phyloP scores from a whole-genome alignment of 2,113 vertebrate species.

The Pteronura brasiliensis region DNA sequence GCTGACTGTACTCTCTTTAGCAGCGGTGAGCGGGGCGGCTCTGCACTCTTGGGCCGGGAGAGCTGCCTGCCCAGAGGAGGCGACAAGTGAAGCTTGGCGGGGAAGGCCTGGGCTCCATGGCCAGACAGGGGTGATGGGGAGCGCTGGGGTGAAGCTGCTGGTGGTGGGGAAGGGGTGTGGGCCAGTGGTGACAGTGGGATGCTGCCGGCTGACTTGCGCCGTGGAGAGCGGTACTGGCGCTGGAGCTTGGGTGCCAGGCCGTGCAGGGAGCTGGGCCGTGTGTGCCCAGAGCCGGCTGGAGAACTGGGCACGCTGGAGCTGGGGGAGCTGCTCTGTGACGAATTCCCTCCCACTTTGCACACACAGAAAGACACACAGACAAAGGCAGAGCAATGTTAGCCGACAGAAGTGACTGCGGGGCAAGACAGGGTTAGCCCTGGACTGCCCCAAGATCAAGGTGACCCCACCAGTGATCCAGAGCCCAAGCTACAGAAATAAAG shows the following conservation, averaged over 20 bases:
- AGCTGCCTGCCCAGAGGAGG: constrained; percentile 93
- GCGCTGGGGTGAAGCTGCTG: constrained; percentile 93
- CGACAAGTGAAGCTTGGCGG: constrained; percentile 94
- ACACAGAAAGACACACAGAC: background rate
- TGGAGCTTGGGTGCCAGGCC: constrained; percentile 97
- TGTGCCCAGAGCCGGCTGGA: constrained; percentile 95
- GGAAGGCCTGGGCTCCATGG: constrained; percentile 89
- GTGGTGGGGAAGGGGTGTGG: constrained; percentile 95
- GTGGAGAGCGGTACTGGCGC: constrained; percentile 95
- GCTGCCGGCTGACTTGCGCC: constrained; percentile 96
- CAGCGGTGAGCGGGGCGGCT: constrained; percentile 94
- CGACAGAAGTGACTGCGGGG: background rate
- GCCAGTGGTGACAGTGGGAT: constrained; percentile 96
- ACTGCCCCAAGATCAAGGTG: background rate
- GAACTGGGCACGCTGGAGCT: constrained; percentile 97
- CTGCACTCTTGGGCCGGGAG: constrained; percentile 94
- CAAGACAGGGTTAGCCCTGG: background rate
- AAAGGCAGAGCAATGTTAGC: constrained; percentile 15
- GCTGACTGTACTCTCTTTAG: constrained; percentile 97
- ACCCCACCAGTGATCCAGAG: background rate
- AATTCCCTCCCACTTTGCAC: constrained; percentile 91
- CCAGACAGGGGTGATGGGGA: constrained; percentile 92
- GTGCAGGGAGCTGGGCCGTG: constrained; percentile 96
- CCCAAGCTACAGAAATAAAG: background rate
- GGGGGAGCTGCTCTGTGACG: constrained; percentile 98